Evolutionary conservation across 2,888 invertebrate species (phyloP).

Genomic region (Drosophila gaucha): DNA sequence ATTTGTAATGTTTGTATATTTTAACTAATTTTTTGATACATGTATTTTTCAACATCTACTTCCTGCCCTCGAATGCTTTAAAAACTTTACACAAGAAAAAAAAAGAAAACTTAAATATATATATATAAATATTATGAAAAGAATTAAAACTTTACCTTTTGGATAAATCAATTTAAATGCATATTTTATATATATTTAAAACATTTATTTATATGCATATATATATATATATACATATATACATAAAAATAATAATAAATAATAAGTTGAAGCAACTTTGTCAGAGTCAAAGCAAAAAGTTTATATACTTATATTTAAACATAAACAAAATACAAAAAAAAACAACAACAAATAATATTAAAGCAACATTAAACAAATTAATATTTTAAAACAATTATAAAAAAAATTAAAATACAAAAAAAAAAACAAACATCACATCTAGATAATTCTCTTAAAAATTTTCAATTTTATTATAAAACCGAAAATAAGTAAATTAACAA

Average conservation of each 20-base stretch:
- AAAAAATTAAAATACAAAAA: constrained; percentile 34
- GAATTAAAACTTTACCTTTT: constrained; percentile 80
- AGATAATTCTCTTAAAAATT: constrained; percentile 82
- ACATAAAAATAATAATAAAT: constrained; percentile 31
- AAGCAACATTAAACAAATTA: constrained; percentile 69
- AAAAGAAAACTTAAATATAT: constrained; percentile 62
- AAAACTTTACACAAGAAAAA: constrained; percentile 72
- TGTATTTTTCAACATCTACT: constrained; percentile 80
- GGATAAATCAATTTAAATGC: constrained; percentile 79
- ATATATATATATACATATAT: constrained; percentile 39
- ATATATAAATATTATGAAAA: constrained; percentile 55
- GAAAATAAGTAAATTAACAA: constrained; percentile 69
- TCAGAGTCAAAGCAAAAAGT: constrained; percentile 71
- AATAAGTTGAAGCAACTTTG: constrained; percentile 73
- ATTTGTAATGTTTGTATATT: constrained; percentile 57
- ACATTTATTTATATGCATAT: constrained; percentile 76
- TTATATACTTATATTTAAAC: constrained; percentile 74
- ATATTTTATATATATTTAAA: constrained; percentile 78
- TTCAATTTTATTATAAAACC: constrained; percentile 81
- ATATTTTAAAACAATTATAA: constrained; percentile 60
- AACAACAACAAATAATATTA: constrained; percentile 64
- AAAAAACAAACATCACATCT: constrained; percentile 69
- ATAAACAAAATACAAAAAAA: constrained; percentile 33
- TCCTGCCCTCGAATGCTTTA: constrained; percentile 81
- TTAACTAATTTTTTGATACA: constrained; percentile 75